Base-by-base conservation (phyloP, 2,888 invertebrate genomes). In the Drosophila tripunctata region DNA sequence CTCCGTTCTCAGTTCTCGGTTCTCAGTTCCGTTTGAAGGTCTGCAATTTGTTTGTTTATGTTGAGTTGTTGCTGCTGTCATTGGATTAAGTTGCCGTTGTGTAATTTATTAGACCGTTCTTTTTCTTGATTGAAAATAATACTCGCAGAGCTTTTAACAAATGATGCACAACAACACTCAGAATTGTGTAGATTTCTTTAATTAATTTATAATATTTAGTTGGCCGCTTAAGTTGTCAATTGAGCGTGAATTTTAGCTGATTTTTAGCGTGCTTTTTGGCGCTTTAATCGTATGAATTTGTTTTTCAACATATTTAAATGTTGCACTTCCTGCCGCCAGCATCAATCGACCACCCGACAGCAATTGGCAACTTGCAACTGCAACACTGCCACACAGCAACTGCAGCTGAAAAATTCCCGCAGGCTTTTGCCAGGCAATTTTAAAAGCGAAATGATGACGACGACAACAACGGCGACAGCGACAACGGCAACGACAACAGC, bases 381-480 rank as follows among this genome's bases (percentile, higher is more conserved):
- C 51, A 48, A 50, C 69, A 50, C 69, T 36, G 57, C 40, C 48
- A 73, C n/a, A n/a, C n/a, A n/a, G n/a, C n/a, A n/a, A n/a, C n/a
- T n/a, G n/a, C n/a, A n/a, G n/a, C 56, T 52, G 52, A 35, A 36
- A 52, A 44, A 71, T 72, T 75, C 76, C 81, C 86, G 68, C 69
- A 67, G 81, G 87, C 87, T 52, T 72, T 66, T 61, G 75, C 72
- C 72, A 87, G 85, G 79, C 86, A 81, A 81, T 81, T 87, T 65
- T 75, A 87, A 81, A 78, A 85, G 85, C 80, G 87, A 81, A 81
- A 81, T 87, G 81, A 81, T 78, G 75, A 84, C 71, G 62, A 80
- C 78, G 60, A 62, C 84, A 50, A 80, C 80, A 50, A n/a, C 75
- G 38, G 19, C 62, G 48, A 15, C 55, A 30, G 40, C 57, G 14